Base-by-base conservation (phyloP, 1,140 invertebrate genomes). In the Idris sp. region DNA sequence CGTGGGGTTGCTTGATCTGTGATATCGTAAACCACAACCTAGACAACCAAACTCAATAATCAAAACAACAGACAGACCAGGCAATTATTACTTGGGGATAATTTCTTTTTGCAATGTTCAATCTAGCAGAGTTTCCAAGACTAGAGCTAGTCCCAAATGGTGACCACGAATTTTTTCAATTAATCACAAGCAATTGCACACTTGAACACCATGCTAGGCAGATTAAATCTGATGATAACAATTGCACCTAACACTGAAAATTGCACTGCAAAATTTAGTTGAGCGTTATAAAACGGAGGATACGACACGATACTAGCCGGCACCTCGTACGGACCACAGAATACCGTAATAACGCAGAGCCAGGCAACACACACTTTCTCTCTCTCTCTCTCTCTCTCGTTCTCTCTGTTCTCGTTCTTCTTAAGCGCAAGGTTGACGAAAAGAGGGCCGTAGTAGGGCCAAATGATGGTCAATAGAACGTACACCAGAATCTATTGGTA, bases 281-380 rank as follows among this genome's bases (percentile, higher is more conserved):
- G 13, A 28, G 49, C 59, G 40, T 61, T 69, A 40, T 53, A 44
- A n/a, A 53, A 22, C 10, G 10, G 22, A 36, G 48, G 13, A 22
- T 48, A 56, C 56, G 54, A 59, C 59, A 33, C 74, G 74, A 65
- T 65, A 49, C 59, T 76, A 71, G 65, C 65, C 65, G 73, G 59
- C 59, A 46, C 73, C 58, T 75, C 65, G 59, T 36, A 65, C 59
- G 73, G 51, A 48, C 19, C 58, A 59, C 59, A 51, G 61, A 76
- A 71, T 62, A 65, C 61, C 53, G 71, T 65, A 67, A n/a, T n/a
- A n/a, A 61, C 74, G 25, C 62, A 56, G 53, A 67, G 49, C 74
- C 67, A 49, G 44, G 46, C 41, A 62, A 41, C 54, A 49, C 54
- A 28, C 43, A 56, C 26, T 18, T 31, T 26, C 30, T 46, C 43